Conservation (phyloP, 2,797 vertebrate species). For the Erithacus rubecula region DNA sequence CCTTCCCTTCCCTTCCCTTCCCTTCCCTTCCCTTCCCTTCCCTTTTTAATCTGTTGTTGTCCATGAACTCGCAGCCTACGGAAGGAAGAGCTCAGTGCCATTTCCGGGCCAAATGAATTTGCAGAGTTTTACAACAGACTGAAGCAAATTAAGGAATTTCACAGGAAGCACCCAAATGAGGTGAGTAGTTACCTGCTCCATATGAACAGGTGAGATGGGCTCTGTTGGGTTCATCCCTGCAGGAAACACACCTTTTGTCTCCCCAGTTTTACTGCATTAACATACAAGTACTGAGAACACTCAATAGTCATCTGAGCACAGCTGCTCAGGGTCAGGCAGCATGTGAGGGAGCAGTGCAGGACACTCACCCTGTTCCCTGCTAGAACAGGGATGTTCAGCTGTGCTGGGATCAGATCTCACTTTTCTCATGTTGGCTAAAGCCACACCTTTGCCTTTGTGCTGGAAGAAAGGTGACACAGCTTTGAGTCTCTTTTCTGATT, state of each 20-base stretch:
- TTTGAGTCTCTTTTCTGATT: not conserved
- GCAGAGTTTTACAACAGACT: slow-evolving; percentile 97
- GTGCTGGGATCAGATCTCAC: not conserved
- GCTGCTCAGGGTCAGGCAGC: not conserved
- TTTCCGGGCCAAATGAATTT: slow-evolving; percentile 97
- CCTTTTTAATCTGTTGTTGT: not conserved
- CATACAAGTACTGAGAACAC: not conserved
- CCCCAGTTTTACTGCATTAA: not conserved
- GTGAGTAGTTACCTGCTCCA: slow-evolving; percentile 37
- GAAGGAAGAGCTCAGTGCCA: slow-evolving; percentile 93
- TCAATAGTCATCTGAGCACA: not conserved
- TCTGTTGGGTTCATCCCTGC: not conserved
- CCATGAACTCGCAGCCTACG: slow-evolving; percentile 78
- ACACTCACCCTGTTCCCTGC: not conserved
- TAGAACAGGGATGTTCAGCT: not conserved
- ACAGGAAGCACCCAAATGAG: slow-evolving; percentile 97
- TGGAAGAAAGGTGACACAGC: not conserved
- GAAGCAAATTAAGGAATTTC: slow-evolving; percentile 97
- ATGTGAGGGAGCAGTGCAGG: not conserved
- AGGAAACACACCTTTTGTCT: not conserved
- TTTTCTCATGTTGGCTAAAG: not conserved
- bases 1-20: not conserved
- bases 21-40: not conserved
- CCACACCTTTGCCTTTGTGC: not conserved
- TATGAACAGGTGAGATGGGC: not conserved